phyloP scores from a whole-genome alignment of 2,888 invertebrate species.

The Chrysotoxum bicinctum region DNA sequence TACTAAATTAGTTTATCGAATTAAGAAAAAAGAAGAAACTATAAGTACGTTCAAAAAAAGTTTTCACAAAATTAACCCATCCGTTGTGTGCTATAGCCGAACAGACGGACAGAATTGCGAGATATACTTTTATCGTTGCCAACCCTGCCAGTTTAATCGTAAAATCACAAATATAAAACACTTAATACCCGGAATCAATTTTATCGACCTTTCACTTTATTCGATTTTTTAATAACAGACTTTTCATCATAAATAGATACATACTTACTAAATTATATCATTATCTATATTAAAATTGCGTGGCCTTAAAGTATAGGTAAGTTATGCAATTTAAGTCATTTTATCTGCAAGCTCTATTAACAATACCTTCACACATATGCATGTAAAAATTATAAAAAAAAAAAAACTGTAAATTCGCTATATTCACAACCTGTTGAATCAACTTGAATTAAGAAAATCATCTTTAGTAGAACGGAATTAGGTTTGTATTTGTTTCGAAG shows the following conservation, averaged over 20 bases:
- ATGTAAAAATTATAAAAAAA: background rate
- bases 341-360: conserved; percentile 25
- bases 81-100: too few species aligned
- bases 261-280: background rate
- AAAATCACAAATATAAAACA: background rate
- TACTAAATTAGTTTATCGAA: too few species aligned
- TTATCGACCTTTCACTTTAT: conserved; percentile 23
- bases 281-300: background rate
- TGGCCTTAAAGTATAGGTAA: conserved; percentile 2
- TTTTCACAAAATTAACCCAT: too few species aligned
- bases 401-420: too few species aligned
- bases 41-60: too few species aligned
- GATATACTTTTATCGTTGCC: too few species aligned
- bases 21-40: too few species aligned
- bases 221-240: background rate
- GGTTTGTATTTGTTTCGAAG: background rate
- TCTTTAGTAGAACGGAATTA: background rate
- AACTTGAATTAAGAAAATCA: background rate
- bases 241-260: background rate
- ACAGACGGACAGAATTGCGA: too few species aligned
- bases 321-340: conserved; percentile 43
- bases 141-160: accelerated
- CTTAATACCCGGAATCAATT: background rate
- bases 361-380: background rate
- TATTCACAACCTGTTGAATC: background rate